Conservation (phyloP, 2,113 vertebrate species). For the Sinocyclocheilus maitianheensis region DNA sequence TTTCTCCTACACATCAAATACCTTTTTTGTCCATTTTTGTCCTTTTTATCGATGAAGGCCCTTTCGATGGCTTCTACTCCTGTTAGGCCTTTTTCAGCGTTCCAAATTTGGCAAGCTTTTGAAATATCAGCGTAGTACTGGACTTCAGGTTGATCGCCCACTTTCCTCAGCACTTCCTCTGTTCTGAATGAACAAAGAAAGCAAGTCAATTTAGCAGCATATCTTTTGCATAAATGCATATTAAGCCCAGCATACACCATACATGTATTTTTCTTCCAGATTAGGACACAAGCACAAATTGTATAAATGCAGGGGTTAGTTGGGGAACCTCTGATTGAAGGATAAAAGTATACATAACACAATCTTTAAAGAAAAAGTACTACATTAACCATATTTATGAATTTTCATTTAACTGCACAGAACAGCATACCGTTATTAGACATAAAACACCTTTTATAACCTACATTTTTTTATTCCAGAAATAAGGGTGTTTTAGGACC, state of each 20-base stretch:
- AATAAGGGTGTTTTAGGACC: constrained; percentile 34
- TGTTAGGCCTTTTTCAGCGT: background rate
- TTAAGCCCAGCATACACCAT: background rate
- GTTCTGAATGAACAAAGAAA: background rate
- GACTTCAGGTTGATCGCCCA: background rate
- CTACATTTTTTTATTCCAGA: constrained; percentile 23
- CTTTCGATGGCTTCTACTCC: background rate
- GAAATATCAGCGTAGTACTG: background rate
- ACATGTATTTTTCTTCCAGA: background rate
- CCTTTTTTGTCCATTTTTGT: background rate
- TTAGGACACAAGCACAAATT: no score
- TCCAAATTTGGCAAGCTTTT: background rate
- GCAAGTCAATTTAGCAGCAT: background rate
- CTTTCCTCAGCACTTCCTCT: background rate
- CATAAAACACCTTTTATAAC: background rate
- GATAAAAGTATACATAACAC: no score
- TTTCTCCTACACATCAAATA: background rate
- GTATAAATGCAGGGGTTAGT: no score
- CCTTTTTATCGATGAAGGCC: background rate
- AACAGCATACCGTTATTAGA: no score
- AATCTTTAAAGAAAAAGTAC: no score
- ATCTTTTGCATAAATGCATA: background rate
- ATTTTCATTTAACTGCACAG: no score
- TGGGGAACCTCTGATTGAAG: no score
- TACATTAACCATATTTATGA: no score